Conservation (phyloP, 1,140 invertebrate genomes). For the Drosophila grimshawi region DNA sequence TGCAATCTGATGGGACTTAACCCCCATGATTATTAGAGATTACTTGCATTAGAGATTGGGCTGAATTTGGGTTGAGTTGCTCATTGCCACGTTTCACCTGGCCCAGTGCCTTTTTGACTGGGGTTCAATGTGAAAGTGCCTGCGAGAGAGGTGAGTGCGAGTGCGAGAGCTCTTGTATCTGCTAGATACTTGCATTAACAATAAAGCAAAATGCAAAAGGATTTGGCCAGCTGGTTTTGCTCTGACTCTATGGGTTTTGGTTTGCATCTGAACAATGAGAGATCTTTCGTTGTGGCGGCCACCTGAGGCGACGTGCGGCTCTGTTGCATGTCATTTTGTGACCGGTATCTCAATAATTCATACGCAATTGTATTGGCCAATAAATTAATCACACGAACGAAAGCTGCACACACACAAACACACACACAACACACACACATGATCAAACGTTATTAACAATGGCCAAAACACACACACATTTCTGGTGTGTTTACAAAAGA, state of each 20-base stretch:
- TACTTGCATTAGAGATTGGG: conserved; percentile 33
- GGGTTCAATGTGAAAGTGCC: conserved; percentile 65
- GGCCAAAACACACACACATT: conserved; percentile 18
- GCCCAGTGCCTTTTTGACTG: conserved; percentile 61
- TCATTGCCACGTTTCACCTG: conserved; percentile 45
- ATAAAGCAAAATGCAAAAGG: conserved; percentile 26
- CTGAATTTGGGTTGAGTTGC: neutral
- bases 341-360: conserved; percentile 79
- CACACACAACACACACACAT: conserved; percentile 32
- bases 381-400: conserved; percentile 79
- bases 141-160: conserved; percentile 39
- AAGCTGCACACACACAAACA: conserved; percentile 49
- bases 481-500: neutral
- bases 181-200: conserved; percentile 48
- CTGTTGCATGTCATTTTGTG: conserved; percentile 79
- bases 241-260: neutral
- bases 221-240: conserved; percentile 14
- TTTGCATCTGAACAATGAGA: conserved; percentile 16
- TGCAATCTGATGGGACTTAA: conserved; percentile 47
- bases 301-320: conserved; percentile 67
- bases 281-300: conserved; percentile 45
- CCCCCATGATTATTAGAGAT: conserved; percentile 57
- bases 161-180: conserved; percentile 50
- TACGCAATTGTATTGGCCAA: conserved; percentile 81
- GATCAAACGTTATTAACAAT: conserved; percentile 57